A percentile compares a stretch with the other conserved stretches of the same genome.
Evolutionary conservation across 2,797 vertebrate genomes (phyloP).

Genomic region (Alosa sapidissima): DNA sequence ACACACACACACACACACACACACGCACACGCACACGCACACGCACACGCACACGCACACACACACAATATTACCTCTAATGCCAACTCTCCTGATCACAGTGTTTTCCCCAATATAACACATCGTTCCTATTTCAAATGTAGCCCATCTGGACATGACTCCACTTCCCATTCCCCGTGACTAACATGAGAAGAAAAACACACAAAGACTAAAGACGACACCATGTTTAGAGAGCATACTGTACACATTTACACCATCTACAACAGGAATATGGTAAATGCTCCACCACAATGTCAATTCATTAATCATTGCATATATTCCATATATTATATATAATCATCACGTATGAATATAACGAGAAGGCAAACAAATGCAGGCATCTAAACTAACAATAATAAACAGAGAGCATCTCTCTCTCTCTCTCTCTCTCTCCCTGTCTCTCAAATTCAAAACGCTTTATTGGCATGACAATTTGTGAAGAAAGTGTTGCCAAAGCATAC

Average conservation of each 20-base stretch:
- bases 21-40: constrained; percentile 18
- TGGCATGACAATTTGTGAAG: no score
- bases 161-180: background rate
- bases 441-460: no score
- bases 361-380: background rate
- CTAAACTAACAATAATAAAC: background rate
- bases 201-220: no score
- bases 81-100: background rate
- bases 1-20: constrained; percentile 41
- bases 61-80: background rate
- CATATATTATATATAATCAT: background rate
- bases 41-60: background rate
- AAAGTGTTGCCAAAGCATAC: no score
- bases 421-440: constrained; percentile 31
- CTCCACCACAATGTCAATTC: no score
- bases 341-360: background rate
- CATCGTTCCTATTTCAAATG: constrained; percentile 26
- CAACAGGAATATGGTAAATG: no score
- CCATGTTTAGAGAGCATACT: no score
- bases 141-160: background rate
- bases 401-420: constrained; percentile 39
- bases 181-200: background rate
- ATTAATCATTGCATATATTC: no score
- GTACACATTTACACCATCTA: no score
- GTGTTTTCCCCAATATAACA: background rate